A percentile compares a stretch with the other conserved stretches of the same genome.
These are phyloP conservation scores for Microctenopoma steveboyesi DNA, from an alignment of 2,797 vertebrate species.

Conservation along the genomic window DNA sequence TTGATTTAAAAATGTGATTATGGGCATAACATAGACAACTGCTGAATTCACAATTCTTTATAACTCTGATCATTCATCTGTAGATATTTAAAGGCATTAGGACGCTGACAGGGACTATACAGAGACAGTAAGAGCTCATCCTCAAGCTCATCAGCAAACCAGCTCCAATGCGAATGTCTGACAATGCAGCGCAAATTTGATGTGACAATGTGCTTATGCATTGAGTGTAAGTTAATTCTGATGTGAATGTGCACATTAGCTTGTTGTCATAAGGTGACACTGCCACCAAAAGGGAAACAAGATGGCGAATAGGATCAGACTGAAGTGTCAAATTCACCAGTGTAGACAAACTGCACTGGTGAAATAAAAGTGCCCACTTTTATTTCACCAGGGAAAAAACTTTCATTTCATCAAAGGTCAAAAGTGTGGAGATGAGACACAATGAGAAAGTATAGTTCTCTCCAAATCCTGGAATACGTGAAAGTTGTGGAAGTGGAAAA, in stretches of 20 bases:
- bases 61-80: background rate
- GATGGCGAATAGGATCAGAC: constrained; percentile 31
- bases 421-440: background rate
- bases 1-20: background rate
- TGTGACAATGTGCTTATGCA: too few species aligned
- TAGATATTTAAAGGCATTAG: background rate
- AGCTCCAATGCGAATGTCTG: background rate
- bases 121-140: background rate
- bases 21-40: background rate
- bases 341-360: constrained; percentile 45
- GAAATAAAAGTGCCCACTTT: constrained; percentile 25
- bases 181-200: background rate
- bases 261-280: constrained; percentile 6
- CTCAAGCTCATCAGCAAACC: background rate
- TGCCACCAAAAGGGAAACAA: constrained; percentile 9
- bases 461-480: background rate
- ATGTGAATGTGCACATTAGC: background rate
- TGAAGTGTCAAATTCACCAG: constrained; percentile 41
- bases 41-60: background rate
- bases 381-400: background rate
- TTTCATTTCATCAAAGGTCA: background rate
- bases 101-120: background rate
- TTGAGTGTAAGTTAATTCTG: too few species aligned
- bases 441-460: background rate
- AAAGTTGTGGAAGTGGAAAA: constrained; percentile 10